Conservation (phyloP, 1,140 invertebrate genomes). For the Magallana ariakensis region DNA sequence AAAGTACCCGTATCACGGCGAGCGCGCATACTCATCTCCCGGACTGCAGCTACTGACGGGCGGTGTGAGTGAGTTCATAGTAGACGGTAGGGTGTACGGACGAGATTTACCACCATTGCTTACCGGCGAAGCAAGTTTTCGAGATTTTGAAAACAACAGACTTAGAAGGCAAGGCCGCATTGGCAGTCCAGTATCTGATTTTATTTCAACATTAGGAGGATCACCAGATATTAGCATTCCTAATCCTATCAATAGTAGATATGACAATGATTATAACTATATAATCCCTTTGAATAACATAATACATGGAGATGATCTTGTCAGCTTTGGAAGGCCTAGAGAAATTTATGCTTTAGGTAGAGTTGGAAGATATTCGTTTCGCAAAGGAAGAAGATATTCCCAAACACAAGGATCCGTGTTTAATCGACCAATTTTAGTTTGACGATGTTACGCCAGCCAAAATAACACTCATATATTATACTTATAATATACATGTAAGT, state of each 20-base stretch:
- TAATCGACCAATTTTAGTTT: too few species aligned
- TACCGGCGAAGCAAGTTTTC: not conserved
- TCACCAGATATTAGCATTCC: not conserved
- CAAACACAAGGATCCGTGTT: too few species aligned
- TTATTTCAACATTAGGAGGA: not conserved
- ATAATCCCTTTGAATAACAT: not conserved
- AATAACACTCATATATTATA: too few species aligned
- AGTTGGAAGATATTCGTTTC: too few species aligned
- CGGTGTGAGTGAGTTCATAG: not conserved
- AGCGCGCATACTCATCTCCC: not conserved
- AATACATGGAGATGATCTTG: conserved; percentile 20
- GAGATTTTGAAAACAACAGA: not conserved
- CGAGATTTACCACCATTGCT: not conserved
- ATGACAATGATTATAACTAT: not conserved
- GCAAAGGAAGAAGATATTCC: too few species aligned
- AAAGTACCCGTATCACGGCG: not conserved
- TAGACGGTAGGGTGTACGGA: not conserved
- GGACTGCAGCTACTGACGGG: not conserved
- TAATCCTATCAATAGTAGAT: not conserved
- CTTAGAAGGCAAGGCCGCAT: not conserved
- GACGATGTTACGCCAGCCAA: too few species aligned
- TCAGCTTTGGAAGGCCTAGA: not conserved
- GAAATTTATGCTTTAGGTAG: not conserved
- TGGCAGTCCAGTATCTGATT: not conserved
- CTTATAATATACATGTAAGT: too few species aligned